Conservation (phyloP, 2,797 vertebrate genomes). For the Leptatherina wallacei region DNA sequence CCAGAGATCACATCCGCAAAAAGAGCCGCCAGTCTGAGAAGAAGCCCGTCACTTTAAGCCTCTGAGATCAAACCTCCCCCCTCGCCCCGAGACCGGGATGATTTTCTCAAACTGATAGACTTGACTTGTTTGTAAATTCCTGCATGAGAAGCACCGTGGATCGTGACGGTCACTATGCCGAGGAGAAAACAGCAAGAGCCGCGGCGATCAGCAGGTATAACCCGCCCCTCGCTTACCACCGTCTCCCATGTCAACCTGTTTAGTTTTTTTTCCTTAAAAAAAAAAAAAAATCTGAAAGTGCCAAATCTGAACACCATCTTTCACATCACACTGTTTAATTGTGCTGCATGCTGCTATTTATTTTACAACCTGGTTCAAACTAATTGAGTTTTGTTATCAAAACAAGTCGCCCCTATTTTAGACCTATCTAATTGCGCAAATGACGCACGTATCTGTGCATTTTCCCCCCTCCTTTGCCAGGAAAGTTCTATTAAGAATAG, state of each 20-base stretch:
- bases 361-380: conserved; percentile 31
- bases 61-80: conserved; percentile 37
- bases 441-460: conserved; percentile 53
- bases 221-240: conserved; percentile 53
- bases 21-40: conserved; percentile 62
- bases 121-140: conserved; percentile 75
- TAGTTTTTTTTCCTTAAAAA: conserved; percentile 10
- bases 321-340: background rate
- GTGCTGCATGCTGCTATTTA: conserved; percentile 52
- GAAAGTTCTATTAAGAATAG: conserved; percentile 68
- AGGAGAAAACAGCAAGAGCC: conserved; percentile 98
- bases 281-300: conserved; percentile 15
- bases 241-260: conserved; percentile 30
- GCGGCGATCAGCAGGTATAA: conserved; percentile 95
- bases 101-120: conserved; percentile 78
- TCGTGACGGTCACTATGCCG: conserved; percentile 90
- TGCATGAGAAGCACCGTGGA: conserved; percentile 92
- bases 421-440: conserved; percentile 52
- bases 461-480: conserved; percentile 44
- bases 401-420: conserved; percentile 43
- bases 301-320: conserved; percentile 18
- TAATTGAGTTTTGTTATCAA: conserved; percentile 30
- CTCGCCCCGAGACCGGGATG: conserved; percentile 69
- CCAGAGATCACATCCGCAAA: conserved; percentile 43
- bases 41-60: conserved; percentile 56